These are phyloP conservation scores for Lampropteryx suffumata DNA, from an alignment of 2,888 invertebrate species.

Conservation along the genomic window DNA sequence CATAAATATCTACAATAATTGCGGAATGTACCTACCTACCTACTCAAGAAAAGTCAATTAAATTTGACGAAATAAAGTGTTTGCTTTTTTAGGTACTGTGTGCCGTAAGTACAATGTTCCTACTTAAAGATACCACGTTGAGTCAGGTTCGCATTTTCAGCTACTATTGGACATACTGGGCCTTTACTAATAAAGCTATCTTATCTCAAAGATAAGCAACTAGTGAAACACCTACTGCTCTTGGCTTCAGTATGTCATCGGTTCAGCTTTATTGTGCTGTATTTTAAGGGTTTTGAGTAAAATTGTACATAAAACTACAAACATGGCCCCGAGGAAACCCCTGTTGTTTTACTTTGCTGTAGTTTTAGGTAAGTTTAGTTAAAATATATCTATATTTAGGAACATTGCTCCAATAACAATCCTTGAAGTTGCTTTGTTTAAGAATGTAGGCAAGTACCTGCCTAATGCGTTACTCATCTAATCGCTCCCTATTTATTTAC, in stretches of 20 bases:
- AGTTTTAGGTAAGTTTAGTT: conserved; percentile 68
- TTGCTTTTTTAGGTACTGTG: too few relatives aligned
- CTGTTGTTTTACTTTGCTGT: conserved; percentile 78
- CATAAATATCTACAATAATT: too few relatives aligned
- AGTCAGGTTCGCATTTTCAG: too few relatives aligned
- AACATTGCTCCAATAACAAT: not conserved
- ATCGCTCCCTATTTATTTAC: conserved; percentile 13
- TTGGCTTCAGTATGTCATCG: conserved; percentile 51
- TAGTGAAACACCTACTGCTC: conserved; percentile 52
- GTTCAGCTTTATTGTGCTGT: conserved; percentile 37
- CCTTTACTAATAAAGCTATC: conserved; percentile 63
- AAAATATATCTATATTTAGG: too few relatives aligned
- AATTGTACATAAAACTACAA: conserved; percentile 37
- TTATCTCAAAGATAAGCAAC: conserved; percentile 67
- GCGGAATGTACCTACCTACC: too few relatives aligned
- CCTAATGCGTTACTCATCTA: conserved; percentile 8
- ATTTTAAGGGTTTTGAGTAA: conserved; percentile 33
- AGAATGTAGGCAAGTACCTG: not conserved
- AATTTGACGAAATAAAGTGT: too few relatives aligned
- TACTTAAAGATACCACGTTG: too few relatives aligned
- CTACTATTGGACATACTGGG: conserved; percentile 15
- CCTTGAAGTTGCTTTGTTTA: not conserved
- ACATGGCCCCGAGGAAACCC: conserved; percentile 70
- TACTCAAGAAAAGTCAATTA: too few relatives aligned
- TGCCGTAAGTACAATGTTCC: too few relatives aligned